phyloP scores from a whole-genome alignment of 2,888 invertebrate species.

The Zygothrica quintamaculata region DNA sequence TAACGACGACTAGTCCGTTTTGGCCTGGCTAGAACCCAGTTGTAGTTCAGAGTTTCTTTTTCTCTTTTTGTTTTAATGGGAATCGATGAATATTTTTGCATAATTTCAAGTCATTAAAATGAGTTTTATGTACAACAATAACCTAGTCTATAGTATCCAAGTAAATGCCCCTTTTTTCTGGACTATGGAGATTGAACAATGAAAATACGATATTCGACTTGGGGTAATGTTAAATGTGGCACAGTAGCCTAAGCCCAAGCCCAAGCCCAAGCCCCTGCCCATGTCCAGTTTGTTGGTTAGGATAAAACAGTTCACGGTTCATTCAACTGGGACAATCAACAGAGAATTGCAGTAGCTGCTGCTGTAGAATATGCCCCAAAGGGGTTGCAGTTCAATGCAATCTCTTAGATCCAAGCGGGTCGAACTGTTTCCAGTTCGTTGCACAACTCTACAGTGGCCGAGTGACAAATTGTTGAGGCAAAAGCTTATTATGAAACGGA shows the following conservation, averaged over 20 bases:
- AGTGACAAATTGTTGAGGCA: conserved; percentile 48
- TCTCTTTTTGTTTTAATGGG: conserved; percentile 32
- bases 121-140: too few relatives aligned
- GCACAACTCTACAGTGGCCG: conserved; percentile 48
- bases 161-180: too few relatives aligned
- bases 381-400: conserved; percentile 14
- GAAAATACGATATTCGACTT: too few relatives aligned
- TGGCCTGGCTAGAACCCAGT: conserved; percentile 23
- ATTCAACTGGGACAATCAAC: conserved; percentile 47
- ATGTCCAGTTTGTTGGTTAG: conserved; percentile 32
- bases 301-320: conserved; percentile 67
- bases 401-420: conserved; percentile 6
- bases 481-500: conserved; percentile 36
- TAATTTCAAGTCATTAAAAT: conserved; percentile 3
- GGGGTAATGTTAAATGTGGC: conserved; percentile 49
- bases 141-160: too few relatives aligned
- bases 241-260: conserved; percentile 49
- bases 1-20: conserved; percentile 47
- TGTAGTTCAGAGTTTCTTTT: conserved; percentile 5
- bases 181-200: too few relatives aligned
- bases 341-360: conserved; percentile 18
- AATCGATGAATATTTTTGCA: conserved; percentile 38
- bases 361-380: conserved; percentile 8
- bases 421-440: conserved; percentile 64
- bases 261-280: too few relatives aligned